Evolutionary conservation across 2,888 invertebrate genomes (phyloP).

Genomic region (Antheraea assamensis): DNA sequence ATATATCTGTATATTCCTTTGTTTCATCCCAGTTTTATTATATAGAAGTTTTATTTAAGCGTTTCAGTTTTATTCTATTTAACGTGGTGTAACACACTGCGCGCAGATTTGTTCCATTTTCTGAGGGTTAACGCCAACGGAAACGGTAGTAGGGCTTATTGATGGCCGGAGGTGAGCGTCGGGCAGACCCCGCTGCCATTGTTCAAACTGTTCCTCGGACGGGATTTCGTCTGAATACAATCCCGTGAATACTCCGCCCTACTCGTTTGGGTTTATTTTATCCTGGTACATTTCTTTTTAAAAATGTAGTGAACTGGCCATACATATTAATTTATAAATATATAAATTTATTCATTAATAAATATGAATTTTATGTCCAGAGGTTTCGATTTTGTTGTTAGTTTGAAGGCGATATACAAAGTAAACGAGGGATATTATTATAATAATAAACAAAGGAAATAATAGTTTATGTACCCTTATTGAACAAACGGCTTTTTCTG

Average conservation of each 20-base stretch:
- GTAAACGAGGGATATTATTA: too few species aligned
- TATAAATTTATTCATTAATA: too few species aligned
- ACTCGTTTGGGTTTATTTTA: neutral
- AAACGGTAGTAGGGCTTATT: slow-evolving; percentile 13
- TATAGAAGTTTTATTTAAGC: neutral
- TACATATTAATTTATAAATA: neutral
- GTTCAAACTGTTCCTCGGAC: slow-evolving; percentile 12
- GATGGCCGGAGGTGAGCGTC: slow-evolving; percentile 12
- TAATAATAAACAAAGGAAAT: too few species aligned
- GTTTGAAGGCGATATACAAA: neutral
- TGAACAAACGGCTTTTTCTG: too few species aligned
- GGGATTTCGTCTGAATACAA: slow-evolving; percentile 13
- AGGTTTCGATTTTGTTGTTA: neutral
- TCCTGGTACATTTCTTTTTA: slow-evolving; percentile 4
- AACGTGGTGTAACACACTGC: slow-evolving; percentile 5
- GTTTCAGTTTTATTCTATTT: neutral
- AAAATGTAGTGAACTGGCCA: neutral
- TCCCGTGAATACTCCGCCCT: neutral
- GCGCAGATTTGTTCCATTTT: slow-evolving; percentile 11
- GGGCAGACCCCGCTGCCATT: slow-evolving; percentile 4
- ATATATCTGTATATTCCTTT: neutral
- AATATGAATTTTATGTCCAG: neutral
- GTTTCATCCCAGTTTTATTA: neutral
- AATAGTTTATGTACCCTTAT: too few species aligned
- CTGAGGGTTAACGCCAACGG: slow-evolving; percentile 8